Base-by-base conservation (phyloP, 2,797 vertebrate species). In the Pempheris klunzingeri region DNA sequence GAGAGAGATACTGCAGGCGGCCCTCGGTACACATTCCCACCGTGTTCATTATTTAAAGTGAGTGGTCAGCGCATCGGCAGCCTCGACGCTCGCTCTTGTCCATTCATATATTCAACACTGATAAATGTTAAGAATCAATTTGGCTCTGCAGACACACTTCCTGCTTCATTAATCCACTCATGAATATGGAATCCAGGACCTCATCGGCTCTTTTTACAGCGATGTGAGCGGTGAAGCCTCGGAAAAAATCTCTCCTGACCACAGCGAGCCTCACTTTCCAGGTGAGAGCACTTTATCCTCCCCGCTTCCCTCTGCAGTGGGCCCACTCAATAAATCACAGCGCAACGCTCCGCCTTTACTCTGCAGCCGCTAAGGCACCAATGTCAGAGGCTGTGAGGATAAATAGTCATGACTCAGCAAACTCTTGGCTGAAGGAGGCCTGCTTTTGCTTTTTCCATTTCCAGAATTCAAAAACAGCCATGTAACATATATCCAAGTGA, bases 61-160 rank as follows among this genome's bases (percentile, higher is more conserved):
- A 77, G 63, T 73, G 79, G 75, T 74, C 78, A 74, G 59, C 30
- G 24, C 44, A 52, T 61, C 63, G 44, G 46, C 83, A 63, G 64
- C 71, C 86, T 64, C 61, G 74, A 41, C 66, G 61, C 60, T 80
- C 64, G 74, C 76, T 85, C 76, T 64, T 71, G 63, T 71, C 81
- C 88, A 85, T 92, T 93, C 88, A 93, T 87, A 90, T 88, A 90
- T 91, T 92, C 87, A 79, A 59, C 74, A 32, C 85, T 85, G 85
- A 90, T 88, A 88, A 92, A 91, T 88, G 91, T 88, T 81, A 73
- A 80, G 87, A 93, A 92, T 90, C 90, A 90, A 92, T 92, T 92
- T 92, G 67, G 83, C 58, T 62, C 68, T 34, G 80, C 87, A 82
- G 88, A 90, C 86, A 83, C 57, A 58, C 78, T 87, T 71, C 68